phyloP scores from a whole-genome alignment of 2,888 invertebrate species.

The Philhelius pedissequus region DNA sequence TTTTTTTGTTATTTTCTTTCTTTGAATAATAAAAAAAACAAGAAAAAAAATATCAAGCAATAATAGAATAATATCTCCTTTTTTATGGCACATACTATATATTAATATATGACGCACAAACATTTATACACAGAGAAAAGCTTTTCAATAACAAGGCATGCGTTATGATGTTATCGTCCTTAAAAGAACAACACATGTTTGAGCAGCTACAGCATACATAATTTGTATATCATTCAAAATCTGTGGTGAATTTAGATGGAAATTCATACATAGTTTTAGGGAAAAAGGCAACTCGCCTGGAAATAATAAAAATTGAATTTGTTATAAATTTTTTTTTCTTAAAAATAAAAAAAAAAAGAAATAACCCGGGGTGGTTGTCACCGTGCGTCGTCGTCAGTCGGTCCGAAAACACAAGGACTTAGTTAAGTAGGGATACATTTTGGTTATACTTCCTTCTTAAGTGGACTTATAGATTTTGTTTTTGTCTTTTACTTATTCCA shows the following conservation, averaged over 20 bases:
- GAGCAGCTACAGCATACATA: conserved; percentile 1
- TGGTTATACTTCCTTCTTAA: not conserved
- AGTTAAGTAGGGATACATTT: not conserved
- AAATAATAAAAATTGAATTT: not conserved
- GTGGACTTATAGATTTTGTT: not conserved
- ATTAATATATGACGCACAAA: not conserved
- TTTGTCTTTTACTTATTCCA: not conserved
- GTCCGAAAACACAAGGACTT: too few species aligned
- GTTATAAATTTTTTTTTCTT: not conserved
- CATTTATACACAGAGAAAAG: not conserved
- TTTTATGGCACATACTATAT: not conserved
- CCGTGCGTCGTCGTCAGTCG: too few species aligned
- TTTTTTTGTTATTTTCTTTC: not conserved
- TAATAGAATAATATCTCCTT: conserved; percentile 47
- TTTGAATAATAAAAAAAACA: too few species aligned
- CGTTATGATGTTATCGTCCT: not conserved
- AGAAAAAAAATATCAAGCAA: conserved; percentile 45
- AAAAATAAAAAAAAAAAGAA: not conserved
- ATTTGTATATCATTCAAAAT: conserved; percentile 49
- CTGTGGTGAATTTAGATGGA: conserved; percentile 21
- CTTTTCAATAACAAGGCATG: conserved; percentile 6
- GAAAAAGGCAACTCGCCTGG: not conserved
- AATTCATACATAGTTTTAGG: not conserved
- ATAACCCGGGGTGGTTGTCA: not conserved
- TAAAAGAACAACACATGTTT: conserved; percentile 10